Conservation (phyloP, 2,888 invertebrate genomes). For the Limnephilus marmoratus region DNA sequence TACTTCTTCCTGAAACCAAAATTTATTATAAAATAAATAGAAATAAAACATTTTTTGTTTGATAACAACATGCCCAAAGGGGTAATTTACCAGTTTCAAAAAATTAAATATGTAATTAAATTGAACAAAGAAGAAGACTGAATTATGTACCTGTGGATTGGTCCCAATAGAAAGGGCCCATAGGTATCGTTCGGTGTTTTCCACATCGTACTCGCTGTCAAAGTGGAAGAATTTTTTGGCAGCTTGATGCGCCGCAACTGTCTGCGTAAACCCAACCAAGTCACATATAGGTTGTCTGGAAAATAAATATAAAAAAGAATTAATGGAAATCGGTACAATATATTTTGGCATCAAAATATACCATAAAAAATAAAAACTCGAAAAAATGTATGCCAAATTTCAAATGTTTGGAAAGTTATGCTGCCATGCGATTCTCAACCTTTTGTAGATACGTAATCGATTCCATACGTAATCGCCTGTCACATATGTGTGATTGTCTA, state of each 20-base stretch:
- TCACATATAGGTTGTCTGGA: constrained; percentile 82
- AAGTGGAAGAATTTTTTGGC: constrained; percentile 81
- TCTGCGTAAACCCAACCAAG: constrained; percentile 84
- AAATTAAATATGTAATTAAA: too few relatives aligned
- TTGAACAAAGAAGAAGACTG: too few relatives aligned
- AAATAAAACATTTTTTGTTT: too few relatives aligned
- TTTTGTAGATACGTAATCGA: too few relatives aligned
- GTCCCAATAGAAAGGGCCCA: constrained; percentile 84
- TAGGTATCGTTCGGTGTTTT: constrained; percentile 84
- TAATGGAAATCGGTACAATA: neutral
- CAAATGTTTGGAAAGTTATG: neutral
- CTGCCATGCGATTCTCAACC: too few relatives aligned
- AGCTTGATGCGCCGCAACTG: constrained; percentile 81
- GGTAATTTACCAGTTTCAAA: neutral
- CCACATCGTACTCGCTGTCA: constrained; percentile 73
- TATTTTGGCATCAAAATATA: neutral
- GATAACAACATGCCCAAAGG: neutral
- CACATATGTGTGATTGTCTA: too few relatives aligned
- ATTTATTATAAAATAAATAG: neutral
- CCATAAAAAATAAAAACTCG: neutral
- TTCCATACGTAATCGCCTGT: too few relatives aligned
- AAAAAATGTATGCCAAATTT: neutral
- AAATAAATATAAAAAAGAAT: neutral
- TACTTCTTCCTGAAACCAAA: constrained; percentile 70
- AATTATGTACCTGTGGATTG: constrained; percentile 75